Percentiles rank a stretch among this genome's conserved stretches.
Conservation (phyloP, 2,797 vertebrate genomes). For the Lepus townsendii region DNA sequence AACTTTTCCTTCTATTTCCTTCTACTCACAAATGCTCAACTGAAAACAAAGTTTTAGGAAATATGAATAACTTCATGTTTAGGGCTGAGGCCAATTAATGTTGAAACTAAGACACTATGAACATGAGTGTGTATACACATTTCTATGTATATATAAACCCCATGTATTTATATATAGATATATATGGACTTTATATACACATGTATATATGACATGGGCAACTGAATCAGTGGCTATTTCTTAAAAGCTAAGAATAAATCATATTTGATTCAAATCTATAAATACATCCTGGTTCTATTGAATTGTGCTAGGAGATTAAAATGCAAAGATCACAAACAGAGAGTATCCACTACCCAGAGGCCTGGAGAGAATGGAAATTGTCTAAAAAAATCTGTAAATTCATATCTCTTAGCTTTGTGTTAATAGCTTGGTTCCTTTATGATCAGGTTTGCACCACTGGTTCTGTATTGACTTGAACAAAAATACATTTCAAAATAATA, state of each 20-base stretch:
- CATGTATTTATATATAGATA: background rate
- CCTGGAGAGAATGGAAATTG: conserved; percentile 1
- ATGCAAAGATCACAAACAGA: background rate
- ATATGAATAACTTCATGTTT: background rate
- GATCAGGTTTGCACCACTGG: conserved; percentile 36
- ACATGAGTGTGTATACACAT: background rate
- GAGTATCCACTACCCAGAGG: background rate
- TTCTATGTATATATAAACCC: background rate
- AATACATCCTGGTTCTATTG: background rate
- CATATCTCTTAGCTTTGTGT: conserved; percentile 19
- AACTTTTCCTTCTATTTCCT: background rate
- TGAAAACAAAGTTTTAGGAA: conserved; percentile 37
- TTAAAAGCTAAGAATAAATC: conserved; percentile 13
- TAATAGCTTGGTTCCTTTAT: conserved; percentile 36
- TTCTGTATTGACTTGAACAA: conserved; percentile 64
- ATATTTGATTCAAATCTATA: background rate
- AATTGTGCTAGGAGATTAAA: background rate
- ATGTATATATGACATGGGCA: background rate
- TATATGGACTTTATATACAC: background rate
- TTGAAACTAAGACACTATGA: background rate
- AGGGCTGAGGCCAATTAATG: background rate
- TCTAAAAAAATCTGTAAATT: conserved; percentile 61
- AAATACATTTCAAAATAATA: conserved; percentile 69
- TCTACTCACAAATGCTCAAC: background rate
- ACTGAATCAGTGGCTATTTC: background rate